Conservation (phyloP, 2,113 vertebrate species). For the Pitta sordida region DNA sequence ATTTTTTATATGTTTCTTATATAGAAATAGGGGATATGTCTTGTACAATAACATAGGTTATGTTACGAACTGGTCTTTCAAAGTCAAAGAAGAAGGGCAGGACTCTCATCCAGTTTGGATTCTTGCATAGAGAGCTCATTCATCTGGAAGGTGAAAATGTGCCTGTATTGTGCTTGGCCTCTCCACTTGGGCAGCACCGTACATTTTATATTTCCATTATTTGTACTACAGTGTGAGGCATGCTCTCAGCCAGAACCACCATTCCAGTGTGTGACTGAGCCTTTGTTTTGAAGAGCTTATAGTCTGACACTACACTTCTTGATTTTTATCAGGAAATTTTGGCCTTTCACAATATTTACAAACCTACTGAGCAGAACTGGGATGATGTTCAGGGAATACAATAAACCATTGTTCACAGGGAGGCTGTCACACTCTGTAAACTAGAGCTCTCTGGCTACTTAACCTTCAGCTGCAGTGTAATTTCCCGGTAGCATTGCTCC, state of each 20-base stretch:
- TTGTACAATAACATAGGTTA: not conserved
- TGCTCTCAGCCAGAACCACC: not conserved
- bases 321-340: not conserved
- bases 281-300: not conserved
- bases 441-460: not conserved
- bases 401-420: not conserved
- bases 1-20: too few relatives aligned
- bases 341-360: not conserved
- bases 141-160: not conserved
- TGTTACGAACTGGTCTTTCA: not conserved
- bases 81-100: not conserved
- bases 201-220: not conserved
- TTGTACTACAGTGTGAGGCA: not conserved
- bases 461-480: not conserved
- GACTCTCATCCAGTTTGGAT: not conserved
- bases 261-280: not conserved
- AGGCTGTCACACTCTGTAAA: not conserved
- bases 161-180: not conserved
- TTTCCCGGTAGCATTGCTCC: not conserved
- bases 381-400: not conserved
- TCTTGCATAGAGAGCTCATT: not conserved
- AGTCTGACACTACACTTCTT: not conserved
- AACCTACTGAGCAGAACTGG: not conserved
- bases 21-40: not conserved
- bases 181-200: not conserved